Evolutionary conservation across 2,113 vertebrate species (phyloP), one percentile per base, ranked within the genome.

Genomic region (Bettongia penicillata): DNA sequence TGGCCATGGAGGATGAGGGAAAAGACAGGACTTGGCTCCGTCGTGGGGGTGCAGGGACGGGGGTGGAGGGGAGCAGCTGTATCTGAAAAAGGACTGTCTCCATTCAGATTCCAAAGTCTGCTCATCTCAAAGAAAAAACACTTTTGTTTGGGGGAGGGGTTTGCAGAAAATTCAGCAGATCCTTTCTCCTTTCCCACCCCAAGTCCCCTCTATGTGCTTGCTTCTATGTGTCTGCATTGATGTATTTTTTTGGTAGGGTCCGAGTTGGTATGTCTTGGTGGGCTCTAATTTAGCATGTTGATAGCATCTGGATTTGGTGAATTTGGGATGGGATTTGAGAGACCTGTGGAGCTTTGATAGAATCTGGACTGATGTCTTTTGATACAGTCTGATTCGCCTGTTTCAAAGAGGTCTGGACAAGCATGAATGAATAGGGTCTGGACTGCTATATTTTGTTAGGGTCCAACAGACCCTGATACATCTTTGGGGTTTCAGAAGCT

Each of bases 151-250:
- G 94, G 84, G 92, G 25, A 26, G 90, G 89, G 89, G 91, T 91
- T 48, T 93, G 57, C 93, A 89, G 90, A 12, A 26, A 51, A 19
- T 53, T 95, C 93, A 53, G 26, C 94, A 94, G 94, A 93, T 91
- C 48, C 53, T 94, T 10, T 84, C n/a, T 84, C 89, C 43, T 31
- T 57, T n/a, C 95, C 96, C 93, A 26, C 53, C 91, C 96, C 91
- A 0, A 84, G 19, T 96, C 96, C 95, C 92, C 84, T 77, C 90
- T 77, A 90, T 97, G 95, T 98, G 98, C 97, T 96, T 97, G 98
- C 98, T 95, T 94, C 57, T 98, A 68, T 68, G 31, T 68, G 97
- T 98, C 96, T 93, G 90, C 6, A 96, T 98, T 96, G 96, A 93
- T 98, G 97, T 95, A 96, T 97, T 0, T 1, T 48, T 92, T 94